Percentiles rank a stretch among this genome's conserved stretches.
These are phyloP conservation scores for Tautogolabrus adspersus DNA, from an alignment of 2,113 vertebrate genomes.

Conservation along the genomic window DNA sequence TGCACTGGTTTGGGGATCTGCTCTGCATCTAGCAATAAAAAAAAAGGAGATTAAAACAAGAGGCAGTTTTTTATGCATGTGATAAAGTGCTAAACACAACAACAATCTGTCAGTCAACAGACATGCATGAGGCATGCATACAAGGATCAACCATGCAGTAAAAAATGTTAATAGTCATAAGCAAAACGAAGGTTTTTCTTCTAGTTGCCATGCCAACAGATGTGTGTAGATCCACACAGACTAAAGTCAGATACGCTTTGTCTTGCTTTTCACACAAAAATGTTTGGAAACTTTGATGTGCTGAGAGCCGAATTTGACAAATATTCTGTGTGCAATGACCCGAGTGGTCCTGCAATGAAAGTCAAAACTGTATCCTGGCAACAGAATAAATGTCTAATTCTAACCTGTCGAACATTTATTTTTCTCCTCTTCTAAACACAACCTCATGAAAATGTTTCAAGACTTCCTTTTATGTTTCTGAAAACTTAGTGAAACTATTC, in stretches of 20 bases:
- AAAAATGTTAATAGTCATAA: constrained; percentile 15
- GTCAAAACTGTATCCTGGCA: not conserved
- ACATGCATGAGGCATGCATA: constrained; percentile 4
- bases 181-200: constrained; percentile 5
- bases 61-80: not conserved
- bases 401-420: not conserved
- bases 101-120: constrained; percentile 4
- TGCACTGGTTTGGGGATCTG: constrained; percentile 79
- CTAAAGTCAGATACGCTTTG: constrained; percentile 1
- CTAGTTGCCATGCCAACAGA: constrained; percentile 32
- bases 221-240: constrained; percentile 11
- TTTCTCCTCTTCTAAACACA: not conserved
- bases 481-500: constrained; percentile 36
- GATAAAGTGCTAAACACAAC: not conserved
- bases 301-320: constrained; percentile 1
- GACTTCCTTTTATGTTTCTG: not conserved
- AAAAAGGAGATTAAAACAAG: not conserved
- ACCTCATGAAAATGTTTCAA: not conserved
- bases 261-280: constrained; percentile 17
- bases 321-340: not conserved
- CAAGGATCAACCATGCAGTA: constrained; percentile 9
- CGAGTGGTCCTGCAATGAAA: not conserved
- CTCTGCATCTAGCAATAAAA: constrained; percentile 63
- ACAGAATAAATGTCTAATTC: not conserved
- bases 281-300: not conserved